Evolutionary conservation across 2,113 vertebrate genomes (phyloP).

Genomic region (Chamaetylas fuelleborni): DNA sequence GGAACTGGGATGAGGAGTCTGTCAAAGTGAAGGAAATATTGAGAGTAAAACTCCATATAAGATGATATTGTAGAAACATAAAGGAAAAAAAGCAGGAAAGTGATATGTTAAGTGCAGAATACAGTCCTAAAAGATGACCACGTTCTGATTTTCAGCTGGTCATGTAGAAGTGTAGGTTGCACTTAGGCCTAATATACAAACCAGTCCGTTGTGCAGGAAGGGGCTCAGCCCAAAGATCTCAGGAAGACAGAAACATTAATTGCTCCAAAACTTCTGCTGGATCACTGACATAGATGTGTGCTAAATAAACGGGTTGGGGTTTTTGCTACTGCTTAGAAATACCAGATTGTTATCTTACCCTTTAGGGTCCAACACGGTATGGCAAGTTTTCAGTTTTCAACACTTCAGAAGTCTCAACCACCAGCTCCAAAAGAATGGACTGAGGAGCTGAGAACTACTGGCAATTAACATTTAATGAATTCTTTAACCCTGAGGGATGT

Average conservation of each 20-base stretch:
- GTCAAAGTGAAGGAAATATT: not conserved
- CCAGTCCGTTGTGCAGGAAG: not conserved
- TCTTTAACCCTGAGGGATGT: not conserved
- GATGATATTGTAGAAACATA: not conserved
- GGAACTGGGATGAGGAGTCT: not conserved
- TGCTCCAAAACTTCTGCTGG: not conserved
- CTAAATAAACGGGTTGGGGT: fast-evolving
- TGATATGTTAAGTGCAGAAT: not conserved
- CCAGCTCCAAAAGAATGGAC: not conserved
- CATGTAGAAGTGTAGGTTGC: fast-evolving
- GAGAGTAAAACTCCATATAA: not conserved
- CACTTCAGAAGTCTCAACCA: not conserved
- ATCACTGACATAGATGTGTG: fast-evolving
- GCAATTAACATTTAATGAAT: not conserved
- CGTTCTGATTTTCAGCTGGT: fast-evolving
- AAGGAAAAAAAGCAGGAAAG: not conserved
- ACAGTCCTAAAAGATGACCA: fast-evolving
- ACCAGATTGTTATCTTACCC: not conserved
- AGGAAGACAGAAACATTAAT: not conserved
- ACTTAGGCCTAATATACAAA: not conserved
- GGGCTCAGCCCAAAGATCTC: not conserved
- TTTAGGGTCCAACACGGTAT: not conserved
- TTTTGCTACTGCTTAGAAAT: not conserved
- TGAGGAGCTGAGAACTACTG: not conserved
- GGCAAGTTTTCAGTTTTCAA: not conserved